Conservation (phyloP, 2,113 vertebrate species). For the Tichodroma muraria region DNA sequence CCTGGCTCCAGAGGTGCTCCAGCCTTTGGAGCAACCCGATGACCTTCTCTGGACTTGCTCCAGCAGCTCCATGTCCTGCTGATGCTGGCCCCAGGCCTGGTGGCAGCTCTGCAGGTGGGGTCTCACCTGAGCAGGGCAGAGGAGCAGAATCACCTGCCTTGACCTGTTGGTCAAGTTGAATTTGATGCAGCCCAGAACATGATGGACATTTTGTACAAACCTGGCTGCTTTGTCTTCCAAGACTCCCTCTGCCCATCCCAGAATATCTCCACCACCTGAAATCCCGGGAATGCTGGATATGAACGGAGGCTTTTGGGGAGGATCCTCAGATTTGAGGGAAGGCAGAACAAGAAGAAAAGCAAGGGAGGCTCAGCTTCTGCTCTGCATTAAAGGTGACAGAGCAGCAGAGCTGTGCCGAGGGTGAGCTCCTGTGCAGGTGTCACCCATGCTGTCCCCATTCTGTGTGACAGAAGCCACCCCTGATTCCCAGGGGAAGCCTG, state of each 20-base stretch:
- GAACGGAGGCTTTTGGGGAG: background rate
- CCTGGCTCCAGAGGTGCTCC: background rate
- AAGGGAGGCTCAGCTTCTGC: background rate
- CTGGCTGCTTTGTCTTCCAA: background rate
- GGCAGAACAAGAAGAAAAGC: background rate
- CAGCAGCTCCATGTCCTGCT: background rate
- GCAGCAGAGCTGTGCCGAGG: background rate
- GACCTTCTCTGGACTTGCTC: background rate
- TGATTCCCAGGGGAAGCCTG: background rate
- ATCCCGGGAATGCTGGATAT: background rate
- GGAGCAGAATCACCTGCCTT: background rate
- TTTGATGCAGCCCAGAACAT: background rate
- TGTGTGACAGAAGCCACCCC: background rate
- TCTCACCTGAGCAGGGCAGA: too few species aligned
- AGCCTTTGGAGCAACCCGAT: accelerated
- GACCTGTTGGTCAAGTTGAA: background rate
- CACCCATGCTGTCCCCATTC: accelerated
- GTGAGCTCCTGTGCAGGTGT: accelerated
- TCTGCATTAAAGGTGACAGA: accelerated
- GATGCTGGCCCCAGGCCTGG: too few species aligned
- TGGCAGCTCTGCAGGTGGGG: background rate
- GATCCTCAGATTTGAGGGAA: background rate
- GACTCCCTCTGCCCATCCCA: background rate
- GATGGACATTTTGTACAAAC: background rate
- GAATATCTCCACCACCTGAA: background rate